Base-by-base conservation (phyloP, 1,140 invertebrate genomes). In the Cotesia vestalis region DNA sequence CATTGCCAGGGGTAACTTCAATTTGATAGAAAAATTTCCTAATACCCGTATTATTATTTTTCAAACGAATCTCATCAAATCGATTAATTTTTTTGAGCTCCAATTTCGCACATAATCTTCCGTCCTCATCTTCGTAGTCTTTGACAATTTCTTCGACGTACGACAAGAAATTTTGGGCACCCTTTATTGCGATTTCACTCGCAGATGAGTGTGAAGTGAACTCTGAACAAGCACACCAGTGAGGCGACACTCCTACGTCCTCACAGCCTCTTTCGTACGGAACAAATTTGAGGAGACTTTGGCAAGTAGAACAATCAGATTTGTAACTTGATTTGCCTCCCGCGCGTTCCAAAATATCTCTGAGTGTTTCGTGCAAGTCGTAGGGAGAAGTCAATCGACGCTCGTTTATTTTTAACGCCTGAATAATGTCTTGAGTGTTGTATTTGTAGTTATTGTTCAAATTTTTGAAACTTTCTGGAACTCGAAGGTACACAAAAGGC, bases 311-410 rank as follows among this genome's bases (percentile, higher is more conserved):
- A 80, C 92, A 93, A 1, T 84, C 90, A 53, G 78, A 79, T 8
- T 88, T 88, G 2, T 78, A 75, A 40, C 85, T 76, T 1, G 83
- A 81, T 20, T 82, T 82, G 3, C 85, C 85, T 27, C 85, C 86
- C 0, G 78, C 77, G 4, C 75, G 60, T 4, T 11, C 80, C 11
- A 91, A 63, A 17, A 92, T 75, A 51, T 91, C 88, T 3, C 87
- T 74, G 0, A 92, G 75, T 0, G 91, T 92, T 75, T 94, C 90
- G 78, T 97, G 91, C 1, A 97, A 82, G 81, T 97, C 95, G 80
- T 91, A 97, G 0, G 95, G 93, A 14, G 94, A 94, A 0, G 92
- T 94, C 52, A 97, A 84, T 14, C 92, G 89, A 77, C 90, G 90
- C 12, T 87, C 88, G 79, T 98, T 98, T 9, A 81, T 78, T 66